Conservation (phyloP, 2,888 invertebrate species). For the Zhengitettix transpicula region DNA sequence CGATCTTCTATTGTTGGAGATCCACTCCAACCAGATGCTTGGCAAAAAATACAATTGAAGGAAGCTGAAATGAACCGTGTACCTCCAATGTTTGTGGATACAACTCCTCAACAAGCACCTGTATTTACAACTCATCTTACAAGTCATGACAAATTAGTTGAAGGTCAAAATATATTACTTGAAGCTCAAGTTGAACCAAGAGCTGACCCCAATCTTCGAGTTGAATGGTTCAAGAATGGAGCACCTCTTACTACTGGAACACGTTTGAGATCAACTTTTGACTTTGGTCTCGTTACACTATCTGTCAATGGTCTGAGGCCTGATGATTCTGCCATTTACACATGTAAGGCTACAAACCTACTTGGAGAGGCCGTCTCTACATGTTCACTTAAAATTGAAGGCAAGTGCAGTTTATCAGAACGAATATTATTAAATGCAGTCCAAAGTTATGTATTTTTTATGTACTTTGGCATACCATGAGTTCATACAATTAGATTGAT, state of each 20-base stretch:
- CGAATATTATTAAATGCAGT: too few relatives aligned
- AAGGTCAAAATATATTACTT: conserved; percentile 72
- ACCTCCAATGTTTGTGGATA: conserved; percentile 73
- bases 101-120: conserved; percentile 76
- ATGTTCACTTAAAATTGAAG: conserved; percentile 69
- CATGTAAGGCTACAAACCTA: conserved; percentile 84
- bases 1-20: conserved; percentile 67
- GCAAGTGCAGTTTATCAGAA: conserved; percentile 13
- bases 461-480: too few relatives aligned
- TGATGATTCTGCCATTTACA: conserved; percentile 90
- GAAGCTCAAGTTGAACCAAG: conserved; percentile 85
- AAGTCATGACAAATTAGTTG: conserved; percentile 64
- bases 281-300: conserved; percentile 88
- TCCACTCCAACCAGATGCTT: conserved; percentile 75
- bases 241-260: conserved; percentile 61
- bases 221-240: conserved; percentile 92
- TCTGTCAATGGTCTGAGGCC: conserved; percentile 73
- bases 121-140: conserved; percentile 88
- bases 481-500: too few relatives aligned
- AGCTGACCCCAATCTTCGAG: conserved; percentile 69
- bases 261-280: conserved; percentile 82
- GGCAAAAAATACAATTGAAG: conserved; percentile 80
- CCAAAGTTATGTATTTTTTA: too few relatives aligned
- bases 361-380: conserved; percentile 90
- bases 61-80: conserved; percentile 85